Evolutionary conservation across 1,140 invertebrate genomes (phyloP), one percentile per base, ranked within the genome.

Genomic region (Nebria ingens): DNA sequence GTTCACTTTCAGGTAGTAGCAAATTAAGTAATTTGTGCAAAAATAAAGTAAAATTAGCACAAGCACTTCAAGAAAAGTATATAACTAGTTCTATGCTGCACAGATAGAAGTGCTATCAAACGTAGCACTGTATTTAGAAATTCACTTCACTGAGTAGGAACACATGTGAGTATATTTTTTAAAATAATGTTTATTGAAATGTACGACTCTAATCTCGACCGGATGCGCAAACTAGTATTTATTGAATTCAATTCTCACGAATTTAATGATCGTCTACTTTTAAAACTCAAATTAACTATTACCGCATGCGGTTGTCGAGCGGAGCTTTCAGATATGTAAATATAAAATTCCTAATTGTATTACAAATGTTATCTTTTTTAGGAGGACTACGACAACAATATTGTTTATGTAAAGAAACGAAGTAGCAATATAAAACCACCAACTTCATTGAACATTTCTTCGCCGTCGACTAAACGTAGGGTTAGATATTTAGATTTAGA

Each of bases 381-480:
- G 25, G 25, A 34, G 6, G 25, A 34, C 6, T 6, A 34, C n/a
- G 25, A 34, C 6, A 34, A 34, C 25, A 34, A 34, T 34, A 34
- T 9, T 34, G 25, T 9, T n/a, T n/a, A n/a, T 34, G 6, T n/a
- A 34, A n/a, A 55, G 42, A 52, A 57, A 61, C 40, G 40, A 11
- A 45, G 40, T 17, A 45, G 17, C 40, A 45, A 3, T 17, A 17
- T 17, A 12, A 6, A 17, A 11, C 40, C 40, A 17, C 40, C 40
- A 45, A 11, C 40, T 12, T 12, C 40, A 11, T 17, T 45, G 15
- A 45, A 45, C 17, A 45, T 45, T 12, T 45, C 40, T 12, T 45
- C 40, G 9, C 9, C 40, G 17, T 11, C 6, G 6, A 4, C 40
- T 9, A 45, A 17, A 45, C 40, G 40, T 17, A 45, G 40, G 17